Evolutionary conservation across 1,140 invertebrate species (phyloP).

Genomic region (Sminthurides bifidus): DNA sequence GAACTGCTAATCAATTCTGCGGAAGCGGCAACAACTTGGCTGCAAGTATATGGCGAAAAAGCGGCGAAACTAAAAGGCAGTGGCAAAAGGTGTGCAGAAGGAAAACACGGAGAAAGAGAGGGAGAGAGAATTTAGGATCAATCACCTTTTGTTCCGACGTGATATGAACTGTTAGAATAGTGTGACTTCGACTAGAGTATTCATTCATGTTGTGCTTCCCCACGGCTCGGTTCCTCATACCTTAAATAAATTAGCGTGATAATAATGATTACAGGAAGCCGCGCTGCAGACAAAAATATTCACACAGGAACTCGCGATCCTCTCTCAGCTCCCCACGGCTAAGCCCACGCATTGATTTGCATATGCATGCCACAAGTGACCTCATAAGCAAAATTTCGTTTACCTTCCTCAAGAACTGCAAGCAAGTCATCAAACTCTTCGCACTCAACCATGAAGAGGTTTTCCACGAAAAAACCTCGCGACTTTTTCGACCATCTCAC

Average conservation of each 20-base stretch:
- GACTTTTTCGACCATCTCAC: conserved; percentile 86
- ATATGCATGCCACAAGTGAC: too few relatives aligned
- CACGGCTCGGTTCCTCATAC: conserved; percentile 69
- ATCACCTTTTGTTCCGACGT: conserved; percentile 66
- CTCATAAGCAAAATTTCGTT: conserved; percentile 9
- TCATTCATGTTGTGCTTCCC: conserved; percentile 93
- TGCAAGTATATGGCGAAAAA: too few relatives aligned
- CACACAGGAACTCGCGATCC: too few relatives aligned
- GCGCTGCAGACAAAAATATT: too few relatives aligned
- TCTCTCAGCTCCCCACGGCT: too few relatives aligned
- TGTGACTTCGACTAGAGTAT: conserved; percentile 87
- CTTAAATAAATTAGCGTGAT: conserved; percentile 38
- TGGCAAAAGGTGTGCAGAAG: background rate
- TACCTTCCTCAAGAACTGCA: conserved; percentile 88
- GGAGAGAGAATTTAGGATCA: background rate
- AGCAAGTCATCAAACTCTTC: conserved; percentile 85
- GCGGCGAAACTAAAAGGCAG: too few relatives aligned
- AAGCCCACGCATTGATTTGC: too few relatives aligned
- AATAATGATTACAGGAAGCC: background rate
- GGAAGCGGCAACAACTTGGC: too few relatives aligned
- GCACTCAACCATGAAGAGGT: conserved; percentile 86
- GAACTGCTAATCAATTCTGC: too few relatives aligned
- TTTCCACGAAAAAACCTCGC: conserved; percentile 88
- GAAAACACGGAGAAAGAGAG: background rate
- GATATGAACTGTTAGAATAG: conserved; percentile 75